Evolutionary conservation across 2,113 vertebrate genomes (phyloP).

Genomic region (Engystomops pustulosus): DNA sequence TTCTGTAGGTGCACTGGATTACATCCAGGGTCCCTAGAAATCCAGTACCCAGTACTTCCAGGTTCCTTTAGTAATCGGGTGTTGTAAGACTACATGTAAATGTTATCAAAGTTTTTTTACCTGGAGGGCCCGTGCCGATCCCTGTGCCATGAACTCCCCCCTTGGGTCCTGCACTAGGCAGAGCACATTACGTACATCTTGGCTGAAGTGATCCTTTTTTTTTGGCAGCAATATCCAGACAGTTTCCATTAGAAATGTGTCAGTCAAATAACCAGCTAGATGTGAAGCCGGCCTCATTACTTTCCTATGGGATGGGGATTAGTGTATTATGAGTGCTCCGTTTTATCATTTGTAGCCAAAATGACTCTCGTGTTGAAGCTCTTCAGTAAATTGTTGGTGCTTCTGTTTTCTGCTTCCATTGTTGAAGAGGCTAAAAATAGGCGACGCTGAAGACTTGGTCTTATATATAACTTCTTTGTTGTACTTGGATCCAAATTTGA

Average conservation of each 20-base stretch:
- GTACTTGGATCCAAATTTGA: neutral
- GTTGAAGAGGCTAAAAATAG: conserved; percentile 22
- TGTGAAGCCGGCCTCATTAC: neutral
- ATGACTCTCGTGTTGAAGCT: conserved; percentile 26
- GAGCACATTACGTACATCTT: too few relatives aligned
- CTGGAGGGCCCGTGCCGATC: too few relatives aligned
- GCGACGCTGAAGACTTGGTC: neutral
- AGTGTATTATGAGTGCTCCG: neutral
- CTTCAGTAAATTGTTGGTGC: neutral
- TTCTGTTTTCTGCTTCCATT: conserved; percentile 23
- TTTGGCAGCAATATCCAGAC: neutral
- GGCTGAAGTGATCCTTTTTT: neutral
- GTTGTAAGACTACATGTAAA: too few relatives aligned
- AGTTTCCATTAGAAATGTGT: neutral
- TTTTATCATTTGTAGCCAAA: conserved; percentile 13
- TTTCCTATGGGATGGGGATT: neutral
- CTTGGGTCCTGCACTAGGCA: too few relatives aligned
- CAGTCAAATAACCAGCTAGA: neutral
- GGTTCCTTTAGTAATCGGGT: too few relatives aligned
- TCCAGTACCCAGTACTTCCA: too few relatives aligned
- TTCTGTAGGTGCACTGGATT: too few relatives aligned
- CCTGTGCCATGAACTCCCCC: too few relatives aligned
- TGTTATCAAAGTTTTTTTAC: too few relatives aligned
- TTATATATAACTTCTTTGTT: conserved; percentile 15
- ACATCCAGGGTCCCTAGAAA: too few relatives aligned